A percentile compares a stretch with the other conserved stretches of the same genome.
Conservation (phyloP, 37 sponge, comb jelly and placozoan species). For the Tethya wilhelma region DNA sequence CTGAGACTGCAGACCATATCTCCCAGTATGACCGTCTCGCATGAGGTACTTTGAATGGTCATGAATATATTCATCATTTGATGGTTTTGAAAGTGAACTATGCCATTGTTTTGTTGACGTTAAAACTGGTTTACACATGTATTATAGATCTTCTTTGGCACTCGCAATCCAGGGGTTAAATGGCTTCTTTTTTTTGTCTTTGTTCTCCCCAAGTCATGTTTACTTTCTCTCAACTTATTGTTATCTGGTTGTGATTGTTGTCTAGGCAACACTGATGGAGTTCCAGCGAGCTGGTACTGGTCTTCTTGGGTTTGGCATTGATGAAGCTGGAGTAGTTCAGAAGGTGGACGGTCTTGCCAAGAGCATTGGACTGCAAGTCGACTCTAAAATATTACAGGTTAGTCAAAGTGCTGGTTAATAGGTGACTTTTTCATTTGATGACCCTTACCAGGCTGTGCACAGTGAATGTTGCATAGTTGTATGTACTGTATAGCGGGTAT, state of each 20-base stretch:
- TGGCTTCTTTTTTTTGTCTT: neutral
- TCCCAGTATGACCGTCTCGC: slow-evolving; percentile 35
- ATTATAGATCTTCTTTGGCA: too few relatives aligned
- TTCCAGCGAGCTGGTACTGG: slow-evolving; percentile 40
- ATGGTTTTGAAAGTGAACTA: too few relatives aligned
- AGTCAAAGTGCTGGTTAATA: neutral
- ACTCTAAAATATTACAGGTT: slow-evolving; percentile 49
- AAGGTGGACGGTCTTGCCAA: slow-evolving; percentile 62
- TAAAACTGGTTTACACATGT: too few relatives aligned
- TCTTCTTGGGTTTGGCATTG: slow-evolving; percentile 60
- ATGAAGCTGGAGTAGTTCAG: slow-evolving; percentile 57
- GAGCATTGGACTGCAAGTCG: slow-evolving; percentile 47
- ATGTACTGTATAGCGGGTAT: too few relatives aligned
- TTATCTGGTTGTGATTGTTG: neutral
- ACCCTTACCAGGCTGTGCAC: neutral
- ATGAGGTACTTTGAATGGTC: slow-evolving; percentile 23
- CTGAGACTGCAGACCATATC: slow-evolving; percentile 36
- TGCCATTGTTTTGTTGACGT: too few relatives aligned
- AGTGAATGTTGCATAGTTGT: neutral
- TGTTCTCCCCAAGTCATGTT: neutral
- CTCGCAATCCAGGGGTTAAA: too few relatives aligned
- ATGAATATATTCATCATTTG: too few relatives aligned
- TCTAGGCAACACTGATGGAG: slow-evolving; percentile 53
- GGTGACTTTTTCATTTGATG: neutral
- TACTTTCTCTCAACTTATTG: neutral